Percentiles rank a stretch among this genome's conserved stretches.
These are phyloP conservation scores for Deroplatys truncata DNA, from an alignment of 2,888 invertebrate genomes.

Conservation along the genomic window DNA sequence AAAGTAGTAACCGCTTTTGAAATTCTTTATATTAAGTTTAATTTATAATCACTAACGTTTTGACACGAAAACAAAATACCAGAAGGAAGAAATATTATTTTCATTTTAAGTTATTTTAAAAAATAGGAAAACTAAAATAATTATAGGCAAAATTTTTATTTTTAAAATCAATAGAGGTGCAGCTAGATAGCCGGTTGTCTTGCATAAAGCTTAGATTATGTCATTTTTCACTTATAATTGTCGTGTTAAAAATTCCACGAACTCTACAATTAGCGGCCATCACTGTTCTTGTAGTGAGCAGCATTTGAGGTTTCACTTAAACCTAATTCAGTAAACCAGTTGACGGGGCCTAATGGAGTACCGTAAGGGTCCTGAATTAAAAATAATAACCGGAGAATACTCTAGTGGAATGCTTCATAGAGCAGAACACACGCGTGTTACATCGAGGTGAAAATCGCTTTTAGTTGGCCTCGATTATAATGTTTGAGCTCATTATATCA, in stretches of 20 bases:
- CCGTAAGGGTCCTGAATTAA: not conserved
- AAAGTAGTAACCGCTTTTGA: too few species aligned
- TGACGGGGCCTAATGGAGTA: not conserved
- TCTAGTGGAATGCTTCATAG: not conserved
- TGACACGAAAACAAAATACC: too few species aligned
- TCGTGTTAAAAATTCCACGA: not conserved
- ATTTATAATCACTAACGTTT: too few species aligned
- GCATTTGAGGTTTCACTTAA: not conserved
- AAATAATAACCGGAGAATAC: not conserved
- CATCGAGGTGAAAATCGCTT: not conserved
- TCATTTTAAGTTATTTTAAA: too few species aligned
- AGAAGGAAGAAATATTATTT: too few species aligned
- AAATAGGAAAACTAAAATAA: too few species aligned
- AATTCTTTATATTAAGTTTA: too few species aligned
- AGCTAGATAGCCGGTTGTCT: not conserved
- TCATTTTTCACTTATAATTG: not conserved
- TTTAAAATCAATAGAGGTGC: too few species aligned
- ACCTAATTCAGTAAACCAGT: not conserved
- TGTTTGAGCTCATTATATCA: constrained; percentile 5
- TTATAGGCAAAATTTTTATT: too few species aligned
- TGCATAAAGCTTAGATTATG: not conserved
- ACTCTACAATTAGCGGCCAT: not conserved
- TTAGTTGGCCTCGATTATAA: constrained; percentile 1
- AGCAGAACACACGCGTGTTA: not conserved
- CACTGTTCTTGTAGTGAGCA: not conserved